phyloP scores from a whole-genome alignment of 2,888 invertebrate genomes.

The Pseudoips prasinana region DNA sequence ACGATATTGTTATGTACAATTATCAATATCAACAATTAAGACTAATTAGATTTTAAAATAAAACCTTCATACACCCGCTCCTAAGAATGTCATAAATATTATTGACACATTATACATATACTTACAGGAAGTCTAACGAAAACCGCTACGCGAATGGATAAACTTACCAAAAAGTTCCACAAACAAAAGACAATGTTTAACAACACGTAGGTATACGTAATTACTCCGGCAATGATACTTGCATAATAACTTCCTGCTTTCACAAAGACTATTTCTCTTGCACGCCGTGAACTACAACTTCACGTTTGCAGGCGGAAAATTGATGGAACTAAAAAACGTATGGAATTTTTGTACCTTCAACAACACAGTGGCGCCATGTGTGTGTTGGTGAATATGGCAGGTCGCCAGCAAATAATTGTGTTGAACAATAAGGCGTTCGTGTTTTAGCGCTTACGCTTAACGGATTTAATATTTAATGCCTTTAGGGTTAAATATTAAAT shows the following conservation, averaged over 20 bases:
- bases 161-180: constrained; percentile 10
- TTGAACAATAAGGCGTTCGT: constrained; percentile 27
- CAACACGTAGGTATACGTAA: constrained; percentile 34
- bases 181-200: constrained; percentile 23
- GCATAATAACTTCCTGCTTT: constrained; percentile 72
- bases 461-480: no score
- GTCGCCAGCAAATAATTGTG: constrained; percentile 18
- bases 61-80: no score
- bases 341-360: not conserved
- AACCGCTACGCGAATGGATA: no score
- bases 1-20: no score
- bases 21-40: no score
- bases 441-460: constrained; percentile 5
- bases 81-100: no score
- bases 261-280: constrained; percentile 51
- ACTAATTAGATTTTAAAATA: no score
- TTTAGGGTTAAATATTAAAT: no score
- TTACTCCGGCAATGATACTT: constrained; percentile 50
- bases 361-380: constrained; percentile 26
- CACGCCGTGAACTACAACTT: constrained; percentile 29
- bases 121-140: no score
- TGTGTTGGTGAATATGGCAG: constrained; percentile 1
- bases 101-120: no score
- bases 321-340: constrained; percentile 22
- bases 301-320: constrained; percentile 29